A percentile compares a stretch with the other conserved stretches of the same genome.
These are phyloP conservation scores for Nematolebias whitei DNA, from an alignment of 2,113 vertebrate genomes.

Conservation along the genomic window DNA sequence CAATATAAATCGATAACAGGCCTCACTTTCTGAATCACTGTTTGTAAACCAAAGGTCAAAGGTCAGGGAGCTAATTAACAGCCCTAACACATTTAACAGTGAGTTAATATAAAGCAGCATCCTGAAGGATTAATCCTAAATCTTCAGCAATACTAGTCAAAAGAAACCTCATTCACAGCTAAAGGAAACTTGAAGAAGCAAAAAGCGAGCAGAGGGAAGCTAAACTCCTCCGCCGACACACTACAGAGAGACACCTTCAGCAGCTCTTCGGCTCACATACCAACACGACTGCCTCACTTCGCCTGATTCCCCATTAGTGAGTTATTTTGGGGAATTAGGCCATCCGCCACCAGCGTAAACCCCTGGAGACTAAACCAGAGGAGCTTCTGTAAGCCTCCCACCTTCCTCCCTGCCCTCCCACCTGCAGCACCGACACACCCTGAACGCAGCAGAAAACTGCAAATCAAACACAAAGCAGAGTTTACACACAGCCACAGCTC, in stretches of 20 bases:
- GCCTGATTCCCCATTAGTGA: slow-evolving; percentile 47
- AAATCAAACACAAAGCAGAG: slow-evolving; percentile 28
- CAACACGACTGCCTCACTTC: slow-evolving; percentile 4
- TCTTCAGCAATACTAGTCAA: background rate
- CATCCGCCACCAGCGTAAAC: slow-evolving; percentile 44
- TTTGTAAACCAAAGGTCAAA: slow-evolving; percentile 4
- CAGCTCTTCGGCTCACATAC: slow-evolving; percentile 19
- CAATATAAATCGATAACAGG: background rate
- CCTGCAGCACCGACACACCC: slow-evolving; percentile 12
- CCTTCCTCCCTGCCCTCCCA: slow-evolving; percentile 12
- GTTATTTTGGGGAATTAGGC: slow-evolving; percentile 70
- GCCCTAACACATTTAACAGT: background rate
- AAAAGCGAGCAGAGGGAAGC: background rate
- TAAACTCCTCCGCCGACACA: slow-evolving; percentile 7
- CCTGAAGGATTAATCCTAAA: background rate
- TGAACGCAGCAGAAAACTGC: slow-evolving; percentile 8
- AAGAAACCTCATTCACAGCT: background rate
- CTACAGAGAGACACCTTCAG: slow-evolving; percentile 16
- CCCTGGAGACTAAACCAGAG: slow-evolving; percentile 51
- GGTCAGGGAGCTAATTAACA: slow-evolving; percentile 5
- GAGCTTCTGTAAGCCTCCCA: slow-evolving; percentile 22
- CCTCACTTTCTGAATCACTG: background rate
- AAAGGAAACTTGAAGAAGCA: too few species aligned
- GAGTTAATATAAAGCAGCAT: background rate
- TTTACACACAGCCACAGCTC: slow-evolving; percentile 26